Percentiles rank a stretch among this genome's conserved stretches.
phyloP scores from a whole-genome alignment of 2,888 invertebrate species.

The Fragum fragum region DNA sequence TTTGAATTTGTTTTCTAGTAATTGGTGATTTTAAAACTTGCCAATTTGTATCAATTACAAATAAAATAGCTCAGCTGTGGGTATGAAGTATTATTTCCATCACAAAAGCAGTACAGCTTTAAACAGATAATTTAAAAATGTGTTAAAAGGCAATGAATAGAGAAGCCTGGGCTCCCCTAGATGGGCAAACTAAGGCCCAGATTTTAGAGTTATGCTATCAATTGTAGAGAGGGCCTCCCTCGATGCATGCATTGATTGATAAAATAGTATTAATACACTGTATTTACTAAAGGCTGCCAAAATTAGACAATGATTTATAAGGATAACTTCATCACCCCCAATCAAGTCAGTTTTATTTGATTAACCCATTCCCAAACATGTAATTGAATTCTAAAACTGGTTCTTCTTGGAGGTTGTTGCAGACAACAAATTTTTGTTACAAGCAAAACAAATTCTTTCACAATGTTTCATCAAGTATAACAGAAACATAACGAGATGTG shows the following conservation, averaged over 20 bases:
- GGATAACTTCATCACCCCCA: too few species aligned
- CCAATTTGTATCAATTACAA: too few species aligned
- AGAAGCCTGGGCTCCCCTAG: conserved; percentile 36
- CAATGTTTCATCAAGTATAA: too few species aligned
- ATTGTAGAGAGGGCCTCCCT: conserved; percentile 32
- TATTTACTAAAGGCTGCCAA: conserved; percentile 11
- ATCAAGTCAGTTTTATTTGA: too few species aligned
- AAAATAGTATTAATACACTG: conserved; percentile 31
- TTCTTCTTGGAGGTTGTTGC: too few species aligned
- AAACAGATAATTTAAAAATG: conserved; percentile 28
- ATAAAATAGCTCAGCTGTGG: background rate
- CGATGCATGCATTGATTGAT: conserved; percentile 20
- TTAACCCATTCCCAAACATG: too few species aligned
- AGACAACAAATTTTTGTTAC: too few species aligned
- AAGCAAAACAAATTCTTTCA: too few species aligned
- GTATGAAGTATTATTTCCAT: background rate
- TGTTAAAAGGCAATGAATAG: conserved; percentile 38
- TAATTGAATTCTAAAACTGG: too few species aligned
- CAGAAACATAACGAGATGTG: too few species aligned
- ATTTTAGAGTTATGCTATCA: conserved; percentile 36
- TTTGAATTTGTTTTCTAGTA: too few species aligned
- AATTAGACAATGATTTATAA: conserved; percentile 18
- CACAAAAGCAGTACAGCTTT: conserved; percentile 7
- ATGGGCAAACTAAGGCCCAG: conserved; percentile 35
- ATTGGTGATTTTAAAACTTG: too few species aligned